Percentiles rank a stretch among this genome's conserved stretches.
phyloP scores from a whole-genome alignment of 1,140 invertebrate genomes.

The Diachasma alloeum region DNA sequence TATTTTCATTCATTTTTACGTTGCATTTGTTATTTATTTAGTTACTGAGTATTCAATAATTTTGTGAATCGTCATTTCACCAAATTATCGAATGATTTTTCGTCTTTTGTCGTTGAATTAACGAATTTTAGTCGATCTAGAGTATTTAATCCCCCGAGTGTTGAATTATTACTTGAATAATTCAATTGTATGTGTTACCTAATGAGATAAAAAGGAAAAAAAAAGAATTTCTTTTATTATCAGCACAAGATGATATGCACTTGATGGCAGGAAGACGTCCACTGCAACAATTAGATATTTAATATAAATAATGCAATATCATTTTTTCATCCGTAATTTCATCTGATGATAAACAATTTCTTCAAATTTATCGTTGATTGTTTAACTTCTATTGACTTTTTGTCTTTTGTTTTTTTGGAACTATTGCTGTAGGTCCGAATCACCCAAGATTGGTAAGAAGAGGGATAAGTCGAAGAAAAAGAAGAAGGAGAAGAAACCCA shows the following conservation, averaged over 20 bases:
- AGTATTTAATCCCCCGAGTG: not conserved
- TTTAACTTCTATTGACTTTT: not conserved
- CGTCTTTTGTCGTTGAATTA: not conserved
- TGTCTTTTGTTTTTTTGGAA: conserved; percentile 6
- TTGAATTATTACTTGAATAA: not conserved
- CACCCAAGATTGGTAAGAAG: conserved; percentile 55
- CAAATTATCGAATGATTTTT: not conserved
- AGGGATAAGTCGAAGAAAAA: conserved; percentile 62
- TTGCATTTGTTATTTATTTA: not conserved
- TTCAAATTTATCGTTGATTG: not conserved
- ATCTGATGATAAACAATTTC: not conserved
- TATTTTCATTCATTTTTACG: conserved; percentile 14
- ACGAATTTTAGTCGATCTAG: not conserved
- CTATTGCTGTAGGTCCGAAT: conserved; percentile 58
- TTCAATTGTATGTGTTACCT: no score
- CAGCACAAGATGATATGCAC: conserved; percentile 61
- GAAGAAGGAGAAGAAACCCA: conserved; percentile 59
- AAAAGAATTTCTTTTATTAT: conserved; percentile 54
- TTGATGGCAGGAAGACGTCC: conserved; percentile 60
- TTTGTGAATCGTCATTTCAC: not conserved
- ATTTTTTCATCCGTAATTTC: conserved; percentile 3
- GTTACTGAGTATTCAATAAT: not conserved
- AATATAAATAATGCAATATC: conserved; percentile 33
- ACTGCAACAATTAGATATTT: conserved; percentile 52
- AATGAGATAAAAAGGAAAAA: not conserved